A percentile compares a stretch with the other conserved stretches of the same genome.
These are phyloP conservation scores for Acrocephalus scirpaceus DNA, from an alignment of 2,797 vertebrate species.

Conservation along the genomic window DNA sequence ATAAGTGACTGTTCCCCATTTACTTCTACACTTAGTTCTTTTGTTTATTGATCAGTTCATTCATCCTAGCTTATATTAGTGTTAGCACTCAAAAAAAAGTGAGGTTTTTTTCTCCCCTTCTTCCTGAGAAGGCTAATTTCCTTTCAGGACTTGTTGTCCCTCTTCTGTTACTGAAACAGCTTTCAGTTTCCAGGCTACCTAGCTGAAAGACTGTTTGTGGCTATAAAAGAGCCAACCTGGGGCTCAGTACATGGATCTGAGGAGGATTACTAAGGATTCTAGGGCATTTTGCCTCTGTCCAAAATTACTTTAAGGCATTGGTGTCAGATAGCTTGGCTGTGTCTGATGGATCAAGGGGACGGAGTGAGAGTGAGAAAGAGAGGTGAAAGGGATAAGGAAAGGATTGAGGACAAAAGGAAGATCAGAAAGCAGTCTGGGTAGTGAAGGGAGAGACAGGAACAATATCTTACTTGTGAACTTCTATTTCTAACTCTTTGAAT, in stretches of 20 bases:
- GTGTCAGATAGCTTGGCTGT: conserved; percentile 70
- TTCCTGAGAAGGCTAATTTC: conserved; percentile 60
- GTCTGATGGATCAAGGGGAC: conserved; percentile 77
- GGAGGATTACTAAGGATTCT: conserved; percentile 80
- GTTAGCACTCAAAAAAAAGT: neutral
- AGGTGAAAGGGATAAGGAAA: conserved; percentile 77
- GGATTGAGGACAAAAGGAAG: conserved; percentile 75
- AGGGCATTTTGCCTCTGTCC: conserved; percentile 78
- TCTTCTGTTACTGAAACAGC: conserved; percentile 60
- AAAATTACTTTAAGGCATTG: conserved; percentile 80
- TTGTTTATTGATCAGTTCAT: neutral
- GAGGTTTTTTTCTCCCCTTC: neutral
- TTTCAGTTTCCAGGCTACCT: conserved; percentile 74
- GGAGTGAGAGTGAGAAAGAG: conserved; percentile 67
- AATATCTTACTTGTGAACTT: conserved; percentile 73
- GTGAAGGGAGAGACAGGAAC: conserved; percentile 63
- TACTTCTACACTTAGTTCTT: neutral
- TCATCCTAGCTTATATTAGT: conserved; percentile 20
- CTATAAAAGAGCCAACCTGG: conserved; percentile 71
- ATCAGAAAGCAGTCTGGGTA: conserved; percentile 66
- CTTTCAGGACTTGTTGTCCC: conserved; percentile 71
- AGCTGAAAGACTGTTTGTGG: conserved; percentile 69
- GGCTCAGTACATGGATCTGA: conserved; percentile 78
- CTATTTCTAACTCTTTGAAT: conserved; percentile 69
- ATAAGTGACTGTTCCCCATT: neutral